Evolutionary conservation across 1,140 invertebrate species (phyloP), one percentile per base, ranked within the genome.

Genomic region (Solenopsis fugax): DNA sequence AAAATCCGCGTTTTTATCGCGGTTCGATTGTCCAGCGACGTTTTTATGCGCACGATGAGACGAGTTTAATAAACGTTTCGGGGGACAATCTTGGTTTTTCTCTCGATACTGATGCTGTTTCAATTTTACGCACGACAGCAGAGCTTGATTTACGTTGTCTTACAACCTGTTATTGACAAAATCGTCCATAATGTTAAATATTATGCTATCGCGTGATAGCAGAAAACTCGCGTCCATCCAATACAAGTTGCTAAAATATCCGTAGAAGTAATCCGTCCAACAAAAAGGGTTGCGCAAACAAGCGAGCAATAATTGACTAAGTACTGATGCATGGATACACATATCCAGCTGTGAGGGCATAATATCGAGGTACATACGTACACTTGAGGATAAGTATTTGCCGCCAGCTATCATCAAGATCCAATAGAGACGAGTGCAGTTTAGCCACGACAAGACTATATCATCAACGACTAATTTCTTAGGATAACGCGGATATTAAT

Each of bases 401-500:
- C 75, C 75, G 73, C 7, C 50, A 77, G 87, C 73, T 89, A 89
- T 89, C 87, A 89, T 89, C 71, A 87, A 77, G 88, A 85, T 87
- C 34, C 58, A 50, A 90, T 82, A 72, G 85, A 87, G 71, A 69
- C 80, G 82, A 76, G 50, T 72, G 69, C 10, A 41, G 76, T 89
- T 89, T 82, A 71, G 34, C 4, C 29, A 37, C 41, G 58, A 82
- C 76, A 82, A 86, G 80, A 89, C 60, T 50, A 48, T 89, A 65
- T 87, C 84, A 89, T 90, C 77, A 21, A 45, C 16, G 34, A 24
- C 50, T 87, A 90, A 90, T 82, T 88, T 85, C 12, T 37, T 6
- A 56, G 34, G 50, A 87, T 85, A 86, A 34, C 75, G 2, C 10
- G 29, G 0, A 54, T 54, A 82, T 58, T 78, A 89, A 89, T 72